Evolutionary conservation across 2,797 vertebrate species (phyloP), one percentile per base, ranked within the genome.

Genomic region (Xyrichtys novacula): DNA sequence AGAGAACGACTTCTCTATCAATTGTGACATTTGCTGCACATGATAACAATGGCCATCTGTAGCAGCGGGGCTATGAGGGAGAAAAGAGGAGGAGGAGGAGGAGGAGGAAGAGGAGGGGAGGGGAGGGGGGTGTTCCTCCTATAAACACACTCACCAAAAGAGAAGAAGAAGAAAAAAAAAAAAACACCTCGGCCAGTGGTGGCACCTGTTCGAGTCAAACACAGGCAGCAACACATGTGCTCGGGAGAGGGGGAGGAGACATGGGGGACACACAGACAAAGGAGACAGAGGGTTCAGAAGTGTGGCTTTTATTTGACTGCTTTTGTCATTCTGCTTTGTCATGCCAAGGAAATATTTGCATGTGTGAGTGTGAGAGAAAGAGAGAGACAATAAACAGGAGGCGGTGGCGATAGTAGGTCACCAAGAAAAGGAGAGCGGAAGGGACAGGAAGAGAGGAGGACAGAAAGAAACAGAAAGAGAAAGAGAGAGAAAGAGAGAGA

Each of bases 21-120:
- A 91, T 93, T 93, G 94, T 95, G 95, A 96, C 96, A 96, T 96
- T 96, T 95, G 95, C 94, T 91, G 95, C 95, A 93, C 94, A 94
- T 94, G 94, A 95, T 93, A 96, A 96, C 96, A 96, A 95, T 95
- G 95, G 94, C 95, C 95, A 97, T 96, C 95, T 96, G 96, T 94
- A 95, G 94, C 90, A 78, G 73, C 42, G 4, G 67, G 66, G 73
- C 55, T 66, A 55, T 43, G 74, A 43, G 17, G 74, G 65, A 74
- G 50, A 49, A 56, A 54, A 54, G 64, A 61, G 74, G 57, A 40
- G 65, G 73, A 52, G 29, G 69, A 68, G 61, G 47, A 58, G 38
- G 65, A 6, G 32, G 53, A 15, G 39, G 15, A 20, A n/a, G 23
- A 28, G 54, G 62, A 29, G 22, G 43, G 17, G 40, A 50, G 62